Evolutionary conservation across 2,113 vertebrate genomes (phyloP).

Genomic region (Halichoeres trimaculatus): DNA sequence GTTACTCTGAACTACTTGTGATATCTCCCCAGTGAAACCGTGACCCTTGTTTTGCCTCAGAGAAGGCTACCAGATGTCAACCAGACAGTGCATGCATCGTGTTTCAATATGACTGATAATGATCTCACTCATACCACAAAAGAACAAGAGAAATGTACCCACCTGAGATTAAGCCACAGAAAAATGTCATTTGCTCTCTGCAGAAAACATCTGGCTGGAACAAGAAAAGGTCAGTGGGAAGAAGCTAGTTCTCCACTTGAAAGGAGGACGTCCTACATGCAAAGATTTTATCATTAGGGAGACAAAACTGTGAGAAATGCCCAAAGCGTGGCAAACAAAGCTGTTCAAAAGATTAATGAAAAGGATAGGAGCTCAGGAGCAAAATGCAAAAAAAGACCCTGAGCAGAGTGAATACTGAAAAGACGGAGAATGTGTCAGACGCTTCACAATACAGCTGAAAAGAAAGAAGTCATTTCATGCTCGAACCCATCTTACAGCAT

Average conservation of each 20-base stretch:
- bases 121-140: constrained; percentile 31
- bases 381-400: constrained; percentile 4
- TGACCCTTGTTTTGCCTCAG: too few species aligned
- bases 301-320: constrained; percentile 24
- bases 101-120: constrained; percentile 26
- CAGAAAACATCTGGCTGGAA: constrained; percentile 42
- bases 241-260: constrained; percentile 36
- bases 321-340: constrained; percentile 13
- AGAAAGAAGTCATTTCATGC: constrained; percentile 9
- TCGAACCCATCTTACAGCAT: constrained; percentile 18
- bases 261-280: constrained; percentile 33
- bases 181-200: constrained; percentile 43
- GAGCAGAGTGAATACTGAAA: constrained; percentile 1
- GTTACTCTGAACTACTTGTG: background rate
- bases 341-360: constrained; percentile 36
- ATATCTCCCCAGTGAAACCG: background rate
- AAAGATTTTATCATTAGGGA: constrained; percentile 44
- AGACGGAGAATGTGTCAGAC: constrained; percentile 5
- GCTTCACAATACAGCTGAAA: constrained; percentile 11
- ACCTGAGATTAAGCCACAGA: constrained; percentile 8
- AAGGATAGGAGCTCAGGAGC: constrained; percentile 17
- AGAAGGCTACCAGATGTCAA: constrained; percentile 11
- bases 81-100: background rate
- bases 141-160: constrained; percentile 42
- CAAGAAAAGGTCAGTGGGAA: constrained; percentile 54